Base-by-base conservation (phyloP, 2,113 vertebrate species). In the Siniperca chuatsi region DNA sequence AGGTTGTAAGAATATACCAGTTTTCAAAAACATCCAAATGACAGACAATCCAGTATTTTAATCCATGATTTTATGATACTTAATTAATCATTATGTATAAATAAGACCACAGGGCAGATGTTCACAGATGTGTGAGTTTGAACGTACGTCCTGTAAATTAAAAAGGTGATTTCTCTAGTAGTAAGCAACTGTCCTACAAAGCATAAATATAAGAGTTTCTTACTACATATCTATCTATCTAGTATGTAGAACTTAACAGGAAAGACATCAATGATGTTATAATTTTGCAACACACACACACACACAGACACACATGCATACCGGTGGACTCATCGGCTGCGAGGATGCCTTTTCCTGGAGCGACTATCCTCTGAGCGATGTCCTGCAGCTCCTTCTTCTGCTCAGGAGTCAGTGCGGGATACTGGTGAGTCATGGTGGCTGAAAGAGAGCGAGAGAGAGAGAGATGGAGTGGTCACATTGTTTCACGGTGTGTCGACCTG, bases 261-360 rank as follows among this genome's bases (percentile, higher is more conserved):
- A 37, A 40, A 40, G 8, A 37, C 16, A 35, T 76, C 8, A 52
- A 23, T 20, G 12, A 20, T 25, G 9, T 64, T 40, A 37, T 46
- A 3, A 44, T 58, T 48, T 42, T 71, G 77, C 21, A 46, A 35
- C 42, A 25, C 25, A 25, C 44, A 20, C 33, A 42, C 11, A 54
- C 23, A 72, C 50, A 74, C 29, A 37, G 2, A 37, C 35, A 37
- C 35, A 33, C 52, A 12, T 4, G 94, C 95, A 62, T 91, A 99
- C 98, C 98, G 52, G 99, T 98, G 87, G 98, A 99, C 80, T 99
- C 98, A 97, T 99, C 98, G 0, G 98, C 98, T 0, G 98, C 98
- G 33, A 99, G 91, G 93, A 99, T 99, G 89, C 98, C 98, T 92
- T 99, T 99, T 68, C 98, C 98, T 3, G 97, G 97, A 50, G 97